Evolutionary conservation across 2,113 vertebrate genomes (phyloP).

Genomic region (Charadrius vociferus): DNA sequence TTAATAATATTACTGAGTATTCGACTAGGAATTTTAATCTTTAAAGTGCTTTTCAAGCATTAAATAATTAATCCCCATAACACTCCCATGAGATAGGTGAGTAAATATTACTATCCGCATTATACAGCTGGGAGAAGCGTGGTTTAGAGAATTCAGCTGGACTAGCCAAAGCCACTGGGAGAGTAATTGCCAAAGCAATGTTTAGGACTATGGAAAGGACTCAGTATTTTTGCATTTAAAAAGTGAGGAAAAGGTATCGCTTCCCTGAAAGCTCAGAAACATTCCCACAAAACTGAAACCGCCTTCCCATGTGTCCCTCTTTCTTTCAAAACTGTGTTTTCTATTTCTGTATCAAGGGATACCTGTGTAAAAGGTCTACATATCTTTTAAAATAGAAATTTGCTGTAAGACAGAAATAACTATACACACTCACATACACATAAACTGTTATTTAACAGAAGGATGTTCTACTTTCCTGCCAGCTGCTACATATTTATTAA

Average conservation of each 20-base stretch:
- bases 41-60: constrained; percentile 35
- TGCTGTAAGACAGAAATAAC: constrained; percentile 18
- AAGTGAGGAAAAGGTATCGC: neutral
- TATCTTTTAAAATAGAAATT: constrained; percentile 25
- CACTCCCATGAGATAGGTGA: neutral
- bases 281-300: neutral
- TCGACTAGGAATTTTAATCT: constrained; percentile 27
- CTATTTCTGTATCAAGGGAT: constrained; percentile 12
- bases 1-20: constrained; percentile 10
- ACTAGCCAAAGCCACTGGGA: neutral
- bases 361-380: constrained; percentile 7
- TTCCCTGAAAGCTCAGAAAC: neutral
- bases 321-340: constrained; percentile 28
- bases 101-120: neutral
- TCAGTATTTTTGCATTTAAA: neutral
- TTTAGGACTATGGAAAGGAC: neutral
- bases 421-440: neutral
- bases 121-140: neutral
- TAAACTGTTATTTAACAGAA: constrained; percentile 17
- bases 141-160: neutral
- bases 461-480: neutral
- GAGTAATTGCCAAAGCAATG: neutral
- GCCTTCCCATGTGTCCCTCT: neutral
- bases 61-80: constrained; percentile 35
- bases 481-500: constrained; percentile 65